Evolutionary conservation across 2,113 vertebrate species (phyloP), one percentile per base, ranked within the genome.

Genomic region (Lichenostomus cassidix): DNA sequence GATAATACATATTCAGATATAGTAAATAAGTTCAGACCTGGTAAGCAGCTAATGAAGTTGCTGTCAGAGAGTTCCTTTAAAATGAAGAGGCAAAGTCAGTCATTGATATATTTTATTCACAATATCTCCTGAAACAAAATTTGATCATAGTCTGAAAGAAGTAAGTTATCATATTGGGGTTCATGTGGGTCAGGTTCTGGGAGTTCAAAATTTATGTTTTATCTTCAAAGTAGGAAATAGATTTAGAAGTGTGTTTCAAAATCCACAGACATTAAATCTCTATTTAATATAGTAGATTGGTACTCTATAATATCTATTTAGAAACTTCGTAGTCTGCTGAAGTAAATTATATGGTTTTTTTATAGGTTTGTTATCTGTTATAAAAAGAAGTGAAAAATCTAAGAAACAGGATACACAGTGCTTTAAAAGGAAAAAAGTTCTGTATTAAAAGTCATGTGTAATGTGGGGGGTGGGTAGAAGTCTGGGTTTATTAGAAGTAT

Each of bases 151-250:
- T 59, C 11, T 53, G 47, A 73, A 81, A 77, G 29, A 73, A 39
- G 12, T 29, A 8, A 29, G 8, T 8, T 79, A 1, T 44, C 19
- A 2, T 4, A 0, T 4, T 70, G 21, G 12, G 9, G 4, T 83
- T 83, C 31, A 64, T 33, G 7, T 47, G 20, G 15, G 15, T 83
- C 46, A 58, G 37, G 47, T 28, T 53, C 13, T 21, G 63, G 23
- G 17, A 63, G 5, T 44, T 47, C 7, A 41, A 52, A 79, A 27
- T 21, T 83, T 33, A 12, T 24, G 5, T 86, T 85, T 79, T 64
- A 4, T 60, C 59, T 76, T 76, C 27, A 21, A 19, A n/a, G 24
- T 29, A 83, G 44, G 39, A 91, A 81, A 88, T 56, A 39, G 6
- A 21, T 85, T 41, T 60, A 62, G 17, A 81, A 74, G 3, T 35